A percentile compares a stretch with the other conserved stretches of the same genome.
Evolutionary conservation across 35 echinoderm and acorn worm genomes (phyloP).

Genomic region (Chiridota heheva): DNA sequence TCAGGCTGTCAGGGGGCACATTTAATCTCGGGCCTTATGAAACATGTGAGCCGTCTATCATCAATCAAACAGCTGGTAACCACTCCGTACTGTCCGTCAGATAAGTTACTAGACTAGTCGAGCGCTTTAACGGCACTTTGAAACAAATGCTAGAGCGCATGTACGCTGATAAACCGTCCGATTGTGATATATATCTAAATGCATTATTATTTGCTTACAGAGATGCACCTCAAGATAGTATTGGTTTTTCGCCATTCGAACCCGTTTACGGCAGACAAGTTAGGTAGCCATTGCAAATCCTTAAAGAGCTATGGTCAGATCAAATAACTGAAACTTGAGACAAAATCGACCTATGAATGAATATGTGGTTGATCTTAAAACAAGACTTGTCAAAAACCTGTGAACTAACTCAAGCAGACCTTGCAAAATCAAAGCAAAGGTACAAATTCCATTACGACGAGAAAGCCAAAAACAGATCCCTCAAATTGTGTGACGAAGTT

Average conservation of each 20-base stretch:
- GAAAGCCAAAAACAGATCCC: neutral
- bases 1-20: conserved; percentile 23
- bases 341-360: neutral
- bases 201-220: conserved; percentile 59
- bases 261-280: conserved; percentile 47
- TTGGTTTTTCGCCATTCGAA: conserved; percentile 63
- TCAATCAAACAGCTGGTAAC: conserved; percentile 25
- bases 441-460: neutral
- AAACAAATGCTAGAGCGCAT: neutral
- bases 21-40: conserved; percentile 23
- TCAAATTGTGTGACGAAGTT: neutral
- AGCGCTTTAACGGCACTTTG: no score
- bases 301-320: conserved; percentile 56
- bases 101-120: no score
- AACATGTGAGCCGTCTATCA: conserved; percentile 13
- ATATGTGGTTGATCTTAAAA: conserved; percentile 14
- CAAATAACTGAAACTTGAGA: neutral
- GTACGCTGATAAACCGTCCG: neutral
- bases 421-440: neutral
- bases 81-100: neutral
- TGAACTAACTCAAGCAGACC: neutral
- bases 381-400: conserved; percentile 20
- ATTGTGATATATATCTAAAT: conserved; percentile 5
- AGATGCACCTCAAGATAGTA: conserved; percentile 47
- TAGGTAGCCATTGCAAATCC: conserved; percentile 49